phyloP scores from a whole-genome alignment of 2,888 invertebrate genomes.

The Anorthoa munda region DNA sequence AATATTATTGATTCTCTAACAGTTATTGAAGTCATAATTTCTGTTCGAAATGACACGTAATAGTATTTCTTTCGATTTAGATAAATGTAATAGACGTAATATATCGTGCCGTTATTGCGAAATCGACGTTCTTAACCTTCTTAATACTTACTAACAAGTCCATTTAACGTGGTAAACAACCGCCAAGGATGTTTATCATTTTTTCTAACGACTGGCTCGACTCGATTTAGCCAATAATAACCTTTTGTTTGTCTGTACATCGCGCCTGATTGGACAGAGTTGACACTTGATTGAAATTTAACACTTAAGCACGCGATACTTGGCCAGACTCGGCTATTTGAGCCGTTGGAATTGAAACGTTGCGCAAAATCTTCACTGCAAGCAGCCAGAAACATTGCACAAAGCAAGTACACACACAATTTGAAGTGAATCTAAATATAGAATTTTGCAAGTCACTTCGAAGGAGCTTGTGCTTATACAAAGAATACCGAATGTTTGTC shows the following conservation, averaged over 20 bases:
- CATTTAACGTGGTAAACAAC: conserved; percentile 63
- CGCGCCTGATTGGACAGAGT: conserved; percentile 43
- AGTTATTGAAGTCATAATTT: conserved; percentile 48
- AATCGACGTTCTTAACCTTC: conserved; percentile 49
- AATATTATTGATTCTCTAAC: conserved; percentile 37
- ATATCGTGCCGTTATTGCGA: conserved; percentile 46
- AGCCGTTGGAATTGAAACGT: conserved; percentile 41
- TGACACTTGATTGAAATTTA: conserved; percentile 61
- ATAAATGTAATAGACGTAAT: conserved; percentile 62
- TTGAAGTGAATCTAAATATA: conserved; percentile 53
- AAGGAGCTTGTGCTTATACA: conserved; percentile 34
- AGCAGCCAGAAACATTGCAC: conserved; percentile 39
- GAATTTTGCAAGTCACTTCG: conserved; percentile 53
- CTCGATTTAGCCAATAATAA: conserved; percentile 55
- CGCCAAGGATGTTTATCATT: conserved; percentile 67
- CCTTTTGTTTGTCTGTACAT: conserved; percentile 52
- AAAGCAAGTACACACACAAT: conserved; percentile 35
- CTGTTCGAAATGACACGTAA: conserved; percentile 31
- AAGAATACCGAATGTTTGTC: conserved; percentile 44
- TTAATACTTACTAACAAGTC: conserved; percentile 38
- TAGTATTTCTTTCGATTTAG: conserved; percentile 51
- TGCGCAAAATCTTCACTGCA: conserved; percentile 33
- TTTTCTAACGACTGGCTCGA: conserved; percentile 44
- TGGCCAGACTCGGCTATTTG: conserved; percentile 48
- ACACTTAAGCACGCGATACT: conserved; percentile 50